phyloP scores from a whole-genome alignment of 2,113 vertebrate species.

The Calonectris borealis region DNA sequence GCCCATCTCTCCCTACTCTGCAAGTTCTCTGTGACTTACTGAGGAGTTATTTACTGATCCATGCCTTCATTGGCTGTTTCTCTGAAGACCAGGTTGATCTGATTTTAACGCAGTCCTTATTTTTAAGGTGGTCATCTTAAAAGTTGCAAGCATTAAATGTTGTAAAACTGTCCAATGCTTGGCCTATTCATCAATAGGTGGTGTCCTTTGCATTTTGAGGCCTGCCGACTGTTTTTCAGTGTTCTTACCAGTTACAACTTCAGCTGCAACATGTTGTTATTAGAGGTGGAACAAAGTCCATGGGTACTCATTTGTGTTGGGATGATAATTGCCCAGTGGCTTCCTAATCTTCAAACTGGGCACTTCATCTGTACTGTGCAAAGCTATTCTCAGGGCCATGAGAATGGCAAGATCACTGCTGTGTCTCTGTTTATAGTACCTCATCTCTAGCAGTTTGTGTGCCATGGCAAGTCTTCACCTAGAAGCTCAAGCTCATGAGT shows the following conservation, averaged over 20 bases:
- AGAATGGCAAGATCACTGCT: not conserved
- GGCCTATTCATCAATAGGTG: not conserved
- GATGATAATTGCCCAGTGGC: not conserved
- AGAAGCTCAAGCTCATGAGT: not conserved
- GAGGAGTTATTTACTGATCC: not conserved
- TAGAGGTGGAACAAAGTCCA: not conserved
- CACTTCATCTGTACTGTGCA: not conserved
- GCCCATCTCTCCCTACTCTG: not conserved
- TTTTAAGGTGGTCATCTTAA: not conserved
- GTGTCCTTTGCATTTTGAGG: not conserved
- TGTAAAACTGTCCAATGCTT: not conserved
- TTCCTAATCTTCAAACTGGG: not conserved
- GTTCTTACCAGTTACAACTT: not conserved
- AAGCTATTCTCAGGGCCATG: not conserved
- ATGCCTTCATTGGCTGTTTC: not conserved
- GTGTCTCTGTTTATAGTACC: not conserved
- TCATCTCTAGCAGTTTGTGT: not conserved
- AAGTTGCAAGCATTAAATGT: not conserved
- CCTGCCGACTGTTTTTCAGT: not conserved
- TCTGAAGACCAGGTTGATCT: not conserved
- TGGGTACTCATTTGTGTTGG: not conserved
- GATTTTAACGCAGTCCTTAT: not conserved
- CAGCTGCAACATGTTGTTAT: not conserved
- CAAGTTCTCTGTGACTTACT: not conserved
- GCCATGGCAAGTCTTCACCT: not conserved